Percentiles rank a stretch among this genome's conserved stretches.
Conservation (phyloP, 2,888 invertebrate species). For the Alcis repandata region DNA sequence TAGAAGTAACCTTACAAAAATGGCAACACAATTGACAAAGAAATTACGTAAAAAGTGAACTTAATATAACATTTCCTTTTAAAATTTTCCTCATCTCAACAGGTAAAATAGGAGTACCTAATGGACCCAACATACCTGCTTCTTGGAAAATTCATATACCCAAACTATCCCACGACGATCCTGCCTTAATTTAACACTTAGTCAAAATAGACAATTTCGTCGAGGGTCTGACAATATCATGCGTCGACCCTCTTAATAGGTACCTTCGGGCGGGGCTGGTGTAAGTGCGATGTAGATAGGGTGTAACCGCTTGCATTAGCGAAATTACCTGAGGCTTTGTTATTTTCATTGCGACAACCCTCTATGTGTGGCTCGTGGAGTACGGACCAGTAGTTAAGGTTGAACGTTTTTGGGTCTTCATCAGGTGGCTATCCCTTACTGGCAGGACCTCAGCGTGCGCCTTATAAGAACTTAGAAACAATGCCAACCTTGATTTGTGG, state of each 20-base stretch:
- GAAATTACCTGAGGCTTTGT: slow-evolving; percentile 85
- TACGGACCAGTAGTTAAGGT: slow-evolving; percentile 15
- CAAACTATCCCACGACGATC: slow-evolving; percentile 55
- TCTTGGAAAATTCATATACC: slow-evolving; percentile 54
- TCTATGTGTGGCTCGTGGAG: slow-evolving; percentile 45
- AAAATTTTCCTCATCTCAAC: slow-evolving; percentile 21
- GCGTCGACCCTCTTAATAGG: slow-evolving; percentile 81
- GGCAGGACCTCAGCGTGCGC: too few relatives aligned
- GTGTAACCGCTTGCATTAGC: slow-evolving; percentile 85
- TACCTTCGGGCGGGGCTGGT: slow-evolving; percentile 71
- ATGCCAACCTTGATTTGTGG: too few relatives aligned
- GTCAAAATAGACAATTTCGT: slow-evolving; percentile 75
- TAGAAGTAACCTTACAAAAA: too few relatives aligned
- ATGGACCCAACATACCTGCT: slow-evolving; percentile 41
- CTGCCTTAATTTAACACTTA: slow-evolving; percentile 73
- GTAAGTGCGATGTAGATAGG: slow-evolving; percentile 82
- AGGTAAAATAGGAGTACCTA: slow-evolving; percentile 31
- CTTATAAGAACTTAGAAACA: too few relatives aligned
- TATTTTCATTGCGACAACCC: slow-evolving; percentile 83
- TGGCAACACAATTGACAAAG: not conserved
- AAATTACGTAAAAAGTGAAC: not conserved
- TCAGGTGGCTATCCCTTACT: too few relatives aligned
- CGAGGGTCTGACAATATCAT: slow-evolving; percentile 72
- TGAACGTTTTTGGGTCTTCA: not conserved
- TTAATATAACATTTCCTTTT: not conserved